These are phyloP conservation scores for Chloroclysta siterata DNA, from an alignment of 2,888 invertebrate genomes.

Conservation along the genomic window DNA sequence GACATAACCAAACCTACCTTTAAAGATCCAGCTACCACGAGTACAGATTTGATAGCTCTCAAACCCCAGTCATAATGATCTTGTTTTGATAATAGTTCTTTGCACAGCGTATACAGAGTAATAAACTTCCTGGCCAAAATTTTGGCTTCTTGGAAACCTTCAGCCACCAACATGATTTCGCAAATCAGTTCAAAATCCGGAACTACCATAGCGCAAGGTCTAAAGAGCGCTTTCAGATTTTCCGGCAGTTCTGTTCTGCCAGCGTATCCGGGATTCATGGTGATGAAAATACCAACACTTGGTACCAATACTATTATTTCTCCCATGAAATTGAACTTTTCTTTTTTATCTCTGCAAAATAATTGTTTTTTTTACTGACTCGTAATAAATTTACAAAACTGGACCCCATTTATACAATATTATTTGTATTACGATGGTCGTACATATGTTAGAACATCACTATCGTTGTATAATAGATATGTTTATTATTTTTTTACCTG, in stretches of 20 bases:
- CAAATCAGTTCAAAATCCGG: constrained; percentile 98
- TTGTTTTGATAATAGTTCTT: constrained; percentile 96
- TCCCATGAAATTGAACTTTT: constrained; percentile 96
- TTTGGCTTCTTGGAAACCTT: constrained; percentile 98
- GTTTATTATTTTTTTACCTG: constrained; percentile 55
- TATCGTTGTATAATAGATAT: too few species aligned
- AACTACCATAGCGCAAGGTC: constrained; percentile 99
- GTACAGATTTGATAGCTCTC: constrained; percentile 97
- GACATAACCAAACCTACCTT: constrained; percentile 85
- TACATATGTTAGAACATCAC: too few species aligned
- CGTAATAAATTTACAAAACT: neutral
- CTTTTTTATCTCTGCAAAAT: constrained; percentile 90
- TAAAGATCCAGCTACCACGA: constrained; percentile 97
- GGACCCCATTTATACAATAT: neutral
- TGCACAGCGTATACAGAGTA: constrained; percentile 96
- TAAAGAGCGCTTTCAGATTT: constrained; percentile 89
- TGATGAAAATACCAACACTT: constrained; percentile 97
- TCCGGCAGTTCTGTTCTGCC: constrained; percentile 95
- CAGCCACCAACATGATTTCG: constrained; percentile 99
- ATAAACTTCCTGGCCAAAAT: constrained; percentile 97
- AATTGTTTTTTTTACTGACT: constrained; percentile 1
- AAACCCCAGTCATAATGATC: constrained; percentile 99
- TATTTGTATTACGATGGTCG: neutral
- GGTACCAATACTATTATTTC: constrained; percentile 94
- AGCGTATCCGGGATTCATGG: constrained; percentile 99